These are phyloP conservation scores for Gallinago stenura DNA, from an alignment of 2,797 vertebrate genomes.

Conservation along the genomic window DNA sequence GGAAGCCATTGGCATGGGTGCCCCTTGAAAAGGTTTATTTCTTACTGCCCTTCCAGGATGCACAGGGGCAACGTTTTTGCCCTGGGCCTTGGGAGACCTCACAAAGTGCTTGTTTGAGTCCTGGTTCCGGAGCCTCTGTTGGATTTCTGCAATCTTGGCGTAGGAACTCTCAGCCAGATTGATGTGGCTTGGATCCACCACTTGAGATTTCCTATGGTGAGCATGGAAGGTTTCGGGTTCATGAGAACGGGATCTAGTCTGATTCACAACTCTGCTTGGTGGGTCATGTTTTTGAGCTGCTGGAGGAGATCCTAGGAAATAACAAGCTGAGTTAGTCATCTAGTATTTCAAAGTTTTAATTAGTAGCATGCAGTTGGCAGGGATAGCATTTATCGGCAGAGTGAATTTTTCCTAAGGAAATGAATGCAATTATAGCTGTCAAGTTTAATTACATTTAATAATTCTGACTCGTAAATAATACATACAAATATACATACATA, in stretches of 20 bases:
- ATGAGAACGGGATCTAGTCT: conserved; percentile 92
- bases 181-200: conserved; percentile 76
- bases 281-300: conserved; percentile 81
- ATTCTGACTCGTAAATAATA: conserved; percentile 34
- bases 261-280: conserved; percentile 84
- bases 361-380: conserved; percentile 63
- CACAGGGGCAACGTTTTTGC: conserved; percentile 79
- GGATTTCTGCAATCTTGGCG: conserved; percentile 80
- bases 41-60: conserved; percentile 86
- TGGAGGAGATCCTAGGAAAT: conserved; percentile 81
- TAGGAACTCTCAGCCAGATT: conserved; percentile 77
- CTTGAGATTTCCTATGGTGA: conserved; percentile 89
- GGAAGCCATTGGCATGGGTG: conserved; percentile 73
- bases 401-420: conserved; percentile 61
- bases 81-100: conserved; percentile 89
- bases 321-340: conserved; percentile 56
- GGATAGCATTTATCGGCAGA: conserved; percentile 17
- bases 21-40: conserved; percentile 81
- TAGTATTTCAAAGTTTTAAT: conserved; percentile 62
- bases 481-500: background rate
- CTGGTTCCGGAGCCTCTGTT: conserved; percentile 82
- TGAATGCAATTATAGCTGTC: conserved; percentile 55
- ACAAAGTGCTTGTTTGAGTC: conserved; percentile 84
- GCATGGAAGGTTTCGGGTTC: conserved; percentile 91
- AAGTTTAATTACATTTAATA: conserved; percentile 45